Evolutionary conservation across 1,140 invertebrate species (phyloP).

Genomic region (Trichomalopsis sarcophagae): DNA sequence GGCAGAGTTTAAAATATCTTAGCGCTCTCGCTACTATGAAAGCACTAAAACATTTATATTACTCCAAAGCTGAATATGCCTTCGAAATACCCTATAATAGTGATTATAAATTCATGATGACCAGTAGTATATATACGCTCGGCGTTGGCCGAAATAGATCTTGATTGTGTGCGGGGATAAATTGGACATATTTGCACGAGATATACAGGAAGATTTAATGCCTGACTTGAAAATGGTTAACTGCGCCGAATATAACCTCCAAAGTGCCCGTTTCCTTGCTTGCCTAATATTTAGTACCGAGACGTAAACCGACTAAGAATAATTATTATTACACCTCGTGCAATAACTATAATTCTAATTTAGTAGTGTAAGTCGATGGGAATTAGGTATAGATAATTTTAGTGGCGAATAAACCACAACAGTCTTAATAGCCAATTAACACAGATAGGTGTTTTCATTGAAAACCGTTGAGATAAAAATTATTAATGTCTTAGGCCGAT

Average conservation of each 20-base stretch:
- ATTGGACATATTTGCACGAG: slow-evolving; percentile 22
- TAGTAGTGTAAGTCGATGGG: background rate
- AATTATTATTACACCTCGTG: slow-evolving; percentile 16
- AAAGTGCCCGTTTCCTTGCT: background rate
- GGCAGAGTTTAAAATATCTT: too few relatives aligned
- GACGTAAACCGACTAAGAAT: slow-evolving; percentile 19
- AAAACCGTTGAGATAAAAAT: background rate
- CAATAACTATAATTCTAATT: slow-evolving; percentile 19
- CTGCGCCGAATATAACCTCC: slow-evolving; percentile 23
- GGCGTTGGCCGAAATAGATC: background rate
- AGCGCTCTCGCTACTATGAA: too few relatives aligned
- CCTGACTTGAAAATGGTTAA: slow-evolving; percentile 33
- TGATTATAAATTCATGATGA: slow-evolving; percentile 23
- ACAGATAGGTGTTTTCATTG: background rate
- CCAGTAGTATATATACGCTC: background rate
- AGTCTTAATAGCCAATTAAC: background rate
- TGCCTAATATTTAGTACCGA: background rate
- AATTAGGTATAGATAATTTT: slow-evolving; percentile 11
- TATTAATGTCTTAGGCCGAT: too few relatives aligned
- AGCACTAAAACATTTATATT: too few relatives aligned
- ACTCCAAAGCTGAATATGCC: background rate
- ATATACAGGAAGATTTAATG: slow-evolving; percentile 17
- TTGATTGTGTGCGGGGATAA: slow-evolving; percentile 24
- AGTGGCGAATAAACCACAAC: background rate
- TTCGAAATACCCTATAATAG: background rate